Conservation (phyloP, 2,888 invertebrate species). For the Cremastobaeus sp. region DNA sequence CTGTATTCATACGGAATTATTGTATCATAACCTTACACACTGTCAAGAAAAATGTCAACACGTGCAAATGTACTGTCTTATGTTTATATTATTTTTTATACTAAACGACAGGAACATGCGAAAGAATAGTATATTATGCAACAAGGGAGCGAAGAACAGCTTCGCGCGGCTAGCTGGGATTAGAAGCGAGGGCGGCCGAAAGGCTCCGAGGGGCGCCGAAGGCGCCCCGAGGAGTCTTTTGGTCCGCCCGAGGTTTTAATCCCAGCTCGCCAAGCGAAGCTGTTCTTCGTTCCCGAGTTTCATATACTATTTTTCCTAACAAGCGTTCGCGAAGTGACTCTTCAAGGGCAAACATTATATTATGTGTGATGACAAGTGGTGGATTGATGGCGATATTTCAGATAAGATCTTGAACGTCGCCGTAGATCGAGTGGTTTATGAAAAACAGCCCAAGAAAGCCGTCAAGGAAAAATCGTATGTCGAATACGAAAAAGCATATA, state of each 20-base stretch:
- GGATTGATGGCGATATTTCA: background rate
- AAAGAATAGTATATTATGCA: slow-evolving; percentile 12
- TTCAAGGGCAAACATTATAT: slow-evolving; percentile 3
- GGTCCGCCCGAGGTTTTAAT: background rate
- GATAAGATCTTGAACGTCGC: slow-evolving; percentile 10
- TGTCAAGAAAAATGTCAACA: too few relatives aligned
- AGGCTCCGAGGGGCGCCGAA: too few relatives aligned
- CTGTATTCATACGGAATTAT: too few relatives aligned
- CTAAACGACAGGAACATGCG: too few relatives aligned
- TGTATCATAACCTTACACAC: too few relatives aligned
- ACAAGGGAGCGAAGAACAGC: slow-evolving; percentile 6
- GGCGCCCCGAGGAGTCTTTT: too few relatives aligned
- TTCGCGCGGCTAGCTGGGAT: slow-evolving; percentile 1
- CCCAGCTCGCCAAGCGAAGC: slow-evolving; percentile 1
- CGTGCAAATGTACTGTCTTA: too few relatives aligned
- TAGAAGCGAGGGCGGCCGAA: background rate
- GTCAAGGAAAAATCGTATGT: slow-evolving; percentile 9
- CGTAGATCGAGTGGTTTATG: background rate
- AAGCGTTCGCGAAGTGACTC: slow-evolving; percentile 2
- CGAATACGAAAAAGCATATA: slow-evolving; percentile 9
- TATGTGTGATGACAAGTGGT: slow-evolving; percentile 4
- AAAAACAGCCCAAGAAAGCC: slow-evolving; percentile 3
- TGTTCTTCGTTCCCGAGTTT: slow-evolving; percentile 3
- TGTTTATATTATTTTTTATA: too few relatives aligned
- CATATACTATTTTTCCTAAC: slow-evolving; percentile 12